Conservation (phyloP, 2,113 vertebrate species). For the Dermatemys mawii region DNA sequence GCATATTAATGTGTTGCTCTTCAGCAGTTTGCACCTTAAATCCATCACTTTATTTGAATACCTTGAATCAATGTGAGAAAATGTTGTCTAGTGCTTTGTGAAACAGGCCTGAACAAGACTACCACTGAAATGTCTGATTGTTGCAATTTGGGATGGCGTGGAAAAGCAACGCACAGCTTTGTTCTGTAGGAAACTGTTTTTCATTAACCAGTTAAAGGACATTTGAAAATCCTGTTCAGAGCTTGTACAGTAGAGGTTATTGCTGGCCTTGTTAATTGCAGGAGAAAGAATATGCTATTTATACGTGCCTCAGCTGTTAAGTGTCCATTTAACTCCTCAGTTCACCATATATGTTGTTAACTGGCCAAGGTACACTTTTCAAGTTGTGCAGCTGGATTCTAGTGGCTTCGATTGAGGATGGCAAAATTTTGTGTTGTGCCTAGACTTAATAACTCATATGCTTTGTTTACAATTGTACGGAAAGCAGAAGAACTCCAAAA, state of each 20-base stretch:
- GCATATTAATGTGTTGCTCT: slow-evolving; percentile 1
- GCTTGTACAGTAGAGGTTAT: not conserved
- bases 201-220: not conserved
- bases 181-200: not conserved
- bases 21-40: not conserved
- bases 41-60: not conserved
- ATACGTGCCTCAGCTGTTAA: not conserved
- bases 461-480: not conserved
- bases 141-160: rapidly evolving
- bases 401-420: not conserved
- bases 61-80: not conserved
- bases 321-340: not conserved
- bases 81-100: not conserved
- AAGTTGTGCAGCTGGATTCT: not conserved
- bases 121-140: not conserved
- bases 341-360: not conserved
- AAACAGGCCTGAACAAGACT: not conserved
- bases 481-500: not conserved
- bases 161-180: not conserved
- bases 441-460: not conserved
- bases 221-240: not conserved
- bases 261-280: not conserved
- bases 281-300: not conserved
- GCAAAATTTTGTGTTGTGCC: not conserved
- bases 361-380: not conserved